These are phyloP conservation scores for Garrulus glandarius DNA, from an alignment of 2,797 vertebrate species.

Conservation along the genomic window DNA sequence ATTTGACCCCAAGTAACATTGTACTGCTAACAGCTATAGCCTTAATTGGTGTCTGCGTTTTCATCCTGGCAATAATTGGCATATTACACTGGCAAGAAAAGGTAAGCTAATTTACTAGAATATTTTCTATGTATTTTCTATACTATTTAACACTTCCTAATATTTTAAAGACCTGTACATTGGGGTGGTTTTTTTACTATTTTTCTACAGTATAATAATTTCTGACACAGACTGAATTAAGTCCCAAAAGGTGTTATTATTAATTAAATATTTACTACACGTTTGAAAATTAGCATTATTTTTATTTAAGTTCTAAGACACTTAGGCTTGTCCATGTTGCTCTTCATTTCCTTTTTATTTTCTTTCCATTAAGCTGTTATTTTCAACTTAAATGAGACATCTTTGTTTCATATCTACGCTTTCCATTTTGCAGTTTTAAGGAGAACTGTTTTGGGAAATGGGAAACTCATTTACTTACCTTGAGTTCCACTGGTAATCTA, in stretches of 20 bases:
- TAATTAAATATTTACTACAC: neutral
- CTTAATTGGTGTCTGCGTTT: constrained; percentile 92
- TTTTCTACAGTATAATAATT: neutral
- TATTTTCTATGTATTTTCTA: neutral
- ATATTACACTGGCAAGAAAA: constrained; percentile 98
- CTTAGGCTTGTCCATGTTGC: neutral
- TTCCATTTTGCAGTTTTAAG: neutral
- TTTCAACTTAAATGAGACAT: neutral
- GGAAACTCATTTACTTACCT: neutral
- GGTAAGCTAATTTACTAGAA: constrained; percentile 75
- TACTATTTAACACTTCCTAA: neutral
- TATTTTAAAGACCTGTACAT: neutral
- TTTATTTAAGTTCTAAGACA: neutral
- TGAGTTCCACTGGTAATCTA: neutral
- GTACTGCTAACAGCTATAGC: constrained; percentile 94
- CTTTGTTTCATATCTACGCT: neutral
- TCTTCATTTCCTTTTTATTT: neutral
- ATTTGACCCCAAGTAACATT: constrained; percentile 96
- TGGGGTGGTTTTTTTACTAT: neutral
- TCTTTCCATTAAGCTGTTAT: neutral
- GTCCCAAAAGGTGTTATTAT: neutral
- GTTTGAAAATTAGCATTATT: neutral
- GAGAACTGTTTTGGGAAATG: neutral
- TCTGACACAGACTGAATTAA: neutral
- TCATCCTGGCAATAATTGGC: constrained; percentile 95